Evolutionary conservation across 1,140 invertebrate species (phyloP), one percentile per base, ranked within the genome.

Genomic region (Solenopsis fugax): DNA sequence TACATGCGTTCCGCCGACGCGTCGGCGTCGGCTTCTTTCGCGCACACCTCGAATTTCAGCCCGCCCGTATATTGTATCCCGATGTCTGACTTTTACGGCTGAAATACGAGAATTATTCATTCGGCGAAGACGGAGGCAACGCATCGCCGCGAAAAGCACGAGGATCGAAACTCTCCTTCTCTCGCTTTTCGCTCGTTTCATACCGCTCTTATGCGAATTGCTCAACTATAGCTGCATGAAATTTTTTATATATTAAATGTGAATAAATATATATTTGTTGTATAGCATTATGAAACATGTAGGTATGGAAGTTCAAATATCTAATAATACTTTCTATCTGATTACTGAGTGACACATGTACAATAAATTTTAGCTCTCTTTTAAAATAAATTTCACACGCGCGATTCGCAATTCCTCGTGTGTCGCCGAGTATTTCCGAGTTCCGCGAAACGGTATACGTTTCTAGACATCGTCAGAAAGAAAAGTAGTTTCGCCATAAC

Each of bases 1-100:
- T 90, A 88, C 89, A 88, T 82, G 69, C 58, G 76, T 90, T 81
- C 75, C 54, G 78, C 34, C 60, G 60, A 45, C 64, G 52, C 64
- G 52, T n/a, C n/a, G n/a, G n/a, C 65, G 10, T 58, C 67, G 41
- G 48, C 77, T 56, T 81, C 77, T 71, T 71, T 69, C 48, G 48
- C 69, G n/a, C 69, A 13, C 37, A 75, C 37, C 29, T 24, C 37
- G 71, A 60, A 58, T 82, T 76, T 76, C 73, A 48, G n/a, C 24
- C n/a, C 58, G 77, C 2, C 41, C 78, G 78, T 71, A 78, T 62
- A 77, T 64, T 64, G 75, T 21, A 77, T 41, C 77, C 34, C 64
- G 77, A 54, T 69, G 48, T 54, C 29, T 24, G 77, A 81, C 45
- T 81, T 52, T 69, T 52, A 81, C 64, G 64, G 34, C 16, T 81